Evolutionary conservation across 2,888 invertebrate species (phyloP).

Genomic region (Cephus nigrinus): DNA sequence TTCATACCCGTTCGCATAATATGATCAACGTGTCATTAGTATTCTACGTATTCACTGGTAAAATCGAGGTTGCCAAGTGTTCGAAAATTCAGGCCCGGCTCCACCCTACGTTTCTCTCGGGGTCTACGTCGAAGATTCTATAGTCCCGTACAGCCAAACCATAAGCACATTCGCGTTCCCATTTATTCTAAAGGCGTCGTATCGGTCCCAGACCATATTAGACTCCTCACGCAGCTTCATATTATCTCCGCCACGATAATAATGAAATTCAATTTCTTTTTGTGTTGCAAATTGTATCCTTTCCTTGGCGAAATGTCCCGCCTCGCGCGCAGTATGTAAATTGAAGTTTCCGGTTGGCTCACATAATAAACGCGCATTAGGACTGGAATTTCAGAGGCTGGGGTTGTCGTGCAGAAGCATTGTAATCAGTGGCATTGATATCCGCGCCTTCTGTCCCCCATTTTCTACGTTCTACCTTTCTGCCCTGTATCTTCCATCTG

Average conservation of each 20-base stretch:
- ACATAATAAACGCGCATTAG: constrained; percentile 38
- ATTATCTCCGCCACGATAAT: constrained; percentile 7
- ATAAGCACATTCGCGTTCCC: no score
- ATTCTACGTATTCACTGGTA: no score
- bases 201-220: constrained; percentile 4
- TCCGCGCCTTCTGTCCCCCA: constrained; percentile 15
- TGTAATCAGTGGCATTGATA: constrained; percentile 37
- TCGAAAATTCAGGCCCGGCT: no score
- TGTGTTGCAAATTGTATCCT: constrained; percentile 33
- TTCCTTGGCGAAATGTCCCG: constrained; percentile 6
- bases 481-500: constrained; percentile 13
- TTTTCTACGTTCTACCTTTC: constrained; percentile 3
- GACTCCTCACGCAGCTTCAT: constrained; percentile 1
- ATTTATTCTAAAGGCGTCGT: not conserved
- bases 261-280: constrained; percentile 9
- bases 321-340: constrained; percentile 30
- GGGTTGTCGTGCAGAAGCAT: constrained; percentile 22
- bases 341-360: constrained; percentile 36
- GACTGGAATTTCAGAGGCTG: constrained; percentile 18
- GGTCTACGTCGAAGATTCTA: no score
- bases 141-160: no score
- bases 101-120: no score
- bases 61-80: no score
- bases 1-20: no score
- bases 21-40: no score